These are phyloP conservation scores for Troides helena DNA, from an alignment of 2,888 invertebrate genomes.

Conservation along the genomic window DNA sequence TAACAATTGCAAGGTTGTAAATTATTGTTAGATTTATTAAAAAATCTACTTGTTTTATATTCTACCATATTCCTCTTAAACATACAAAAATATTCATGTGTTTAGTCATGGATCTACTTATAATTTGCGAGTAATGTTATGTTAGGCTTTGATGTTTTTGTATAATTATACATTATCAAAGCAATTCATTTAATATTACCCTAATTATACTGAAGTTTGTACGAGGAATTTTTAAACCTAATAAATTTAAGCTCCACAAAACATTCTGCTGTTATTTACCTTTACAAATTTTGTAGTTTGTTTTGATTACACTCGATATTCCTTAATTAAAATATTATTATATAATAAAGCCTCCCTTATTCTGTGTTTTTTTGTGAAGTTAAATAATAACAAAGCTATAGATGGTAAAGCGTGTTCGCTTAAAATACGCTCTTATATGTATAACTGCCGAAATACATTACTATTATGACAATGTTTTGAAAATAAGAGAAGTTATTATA, in stretches of 20 bases:
- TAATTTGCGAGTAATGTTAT: constrained; percentile 7
- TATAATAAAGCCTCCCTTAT: neutral
- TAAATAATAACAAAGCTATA: too few relatives aligned
- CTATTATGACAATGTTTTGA: too few relatives aligned
- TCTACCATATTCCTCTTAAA: neutral
- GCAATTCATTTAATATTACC: neutral
- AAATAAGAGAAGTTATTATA: too few relatives aligned
- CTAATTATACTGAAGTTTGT: neutral
- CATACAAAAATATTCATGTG: neutral
- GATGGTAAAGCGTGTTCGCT: too few relatives aligned
- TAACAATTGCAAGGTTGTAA: too few relatives aligned
- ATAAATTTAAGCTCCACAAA: neutral
- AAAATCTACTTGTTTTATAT: neutral
- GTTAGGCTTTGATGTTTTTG: constrained; percentile 18
- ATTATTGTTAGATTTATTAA: too few relatives aligned
- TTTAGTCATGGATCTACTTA: neutral
- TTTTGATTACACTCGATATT: neutral
- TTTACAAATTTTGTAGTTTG: neutral
- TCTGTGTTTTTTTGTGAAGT: too few relatives aligned
- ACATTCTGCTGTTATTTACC: neutral
- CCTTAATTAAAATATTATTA: neutral
- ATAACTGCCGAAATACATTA: too few relatives aligned
- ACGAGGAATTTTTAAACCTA: neutral
- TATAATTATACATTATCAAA: constrained; percentile 13
- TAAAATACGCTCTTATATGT: too few relatives aligned